A percentile compares a stretch with the other conserved stretches of the same genome.
Conservation (phyloP, 2,113 vertebrate genomes). For the Anarhynchus alexandrinus region DNA sequence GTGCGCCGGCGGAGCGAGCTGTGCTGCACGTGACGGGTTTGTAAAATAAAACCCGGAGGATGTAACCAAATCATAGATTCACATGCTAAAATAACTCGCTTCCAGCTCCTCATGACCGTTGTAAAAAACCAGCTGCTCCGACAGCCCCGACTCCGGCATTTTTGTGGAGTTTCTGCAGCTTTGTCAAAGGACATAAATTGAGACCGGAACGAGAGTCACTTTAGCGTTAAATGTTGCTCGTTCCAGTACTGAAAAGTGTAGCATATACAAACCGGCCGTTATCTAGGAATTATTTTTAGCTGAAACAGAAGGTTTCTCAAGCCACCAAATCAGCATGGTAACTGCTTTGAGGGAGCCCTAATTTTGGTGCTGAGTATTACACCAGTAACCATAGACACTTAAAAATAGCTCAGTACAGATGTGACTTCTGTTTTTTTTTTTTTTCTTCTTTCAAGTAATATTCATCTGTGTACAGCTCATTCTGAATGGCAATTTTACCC, state of each 20-base stretch:
- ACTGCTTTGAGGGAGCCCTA: slow-evolving; percentile 37
- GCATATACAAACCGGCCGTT: not conserved
- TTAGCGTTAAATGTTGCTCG: not conserved
- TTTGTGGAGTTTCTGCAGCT: not conserved
- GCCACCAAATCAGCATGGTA: slow-evolving; percentile 5
- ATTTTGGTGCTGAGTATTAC: slow-evolving; percentile 17
- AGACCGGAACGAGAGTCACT: not conserved
- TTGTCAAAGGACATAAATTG: not conserved
- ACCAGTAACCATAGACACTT: slow-evolving; percentile 30
- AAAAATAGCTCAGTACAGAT: slow-evolving; percentile 56
- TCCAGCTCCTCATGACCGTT: accelerated
- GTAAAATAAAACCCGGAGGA: not conserved
- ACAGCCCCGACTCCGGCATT: accelerated
- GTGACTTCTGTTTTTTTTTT: not conserved
- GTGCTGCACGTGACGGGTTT: not conserved
- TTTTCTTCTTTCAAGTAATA: slow-evolving; percentile 10
- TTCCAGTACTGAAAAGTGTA: slow-evolving; percentile 3
- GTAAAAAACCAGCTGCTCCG: not conserved
- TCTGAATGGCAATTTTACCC: not conserved
- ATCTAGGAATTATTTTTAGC: slow-evolving; percentile 69
- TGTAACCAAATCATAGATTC: not conserved
- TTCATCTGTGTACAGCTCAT: not conserved
- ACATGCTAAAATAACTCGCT: not conserved
- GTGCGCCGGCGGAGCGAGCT: too few relatives aligned
- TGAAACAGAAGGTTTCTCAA: slow-evolving; percentile 47